Evolutionary conservation across 2,888 invertebrate genomes (phyloP), one percentile per base, ranked within the genome.

Genomic region (Labia minor): DNA sequence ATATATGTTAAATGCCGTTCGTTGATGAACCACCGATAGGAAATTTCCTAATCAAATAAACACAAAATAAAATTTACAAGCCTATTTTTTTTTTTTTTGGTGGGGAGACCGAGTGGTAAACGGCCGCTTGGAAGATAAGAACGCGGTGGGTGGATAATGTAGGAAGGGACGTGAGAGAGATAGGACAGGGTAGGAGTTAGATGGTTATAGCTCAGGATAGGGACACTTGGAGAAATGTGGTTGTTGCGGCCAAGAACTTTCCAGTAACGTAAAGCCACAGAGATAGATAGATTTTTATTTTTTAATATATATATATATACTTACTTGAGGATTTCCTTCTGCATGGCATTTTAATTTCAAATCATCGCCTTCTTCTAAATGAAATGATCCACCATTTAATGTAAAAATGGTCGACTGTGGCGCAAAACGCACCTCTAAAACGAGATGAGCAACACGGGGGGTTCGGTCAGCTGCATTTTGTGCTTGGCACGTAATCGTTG

Each of bases 391-490:
- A 20, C 84, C 68, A 83, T 66, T 37, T 63, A 84, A 79, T 64
- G 88, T 84, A 66, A 82, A 85, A 37, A 93, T 86, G 33, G 88
- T 86, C 69, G 93, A 90, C 80, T 92, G 92, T 1, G 93, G 93
- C 21, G 92, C 91, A 75, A 92, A 96, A 79, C 92, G 93, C 21
- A 95, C 90, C 84, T 93, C 89, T 63, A 96, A 80, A 70, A 86
- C 86, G 20, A 95, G 84, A 75, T 86, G 86, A 1, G 90, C 89
- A 66, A 88, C 86, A 75, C 88, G 85, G 74, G 93, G 92, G 0
- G 90, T 88, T 70, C 91, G 83, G 75, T 95, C 90, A 1, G 95
- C 95, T 0, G 92, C 90, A 76, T 95, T 95, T 77, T 92, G 92
- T 64, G 90, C 95, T 81, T 92, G 92, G 76, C 95, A 96, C 2